Percentiles rank a stretch among this genome's conserved stretches.
phyloP scores from a whole-genome alignment of 92 coral and sea anemone species.

The Epizoanthus ramosus region DNA sequence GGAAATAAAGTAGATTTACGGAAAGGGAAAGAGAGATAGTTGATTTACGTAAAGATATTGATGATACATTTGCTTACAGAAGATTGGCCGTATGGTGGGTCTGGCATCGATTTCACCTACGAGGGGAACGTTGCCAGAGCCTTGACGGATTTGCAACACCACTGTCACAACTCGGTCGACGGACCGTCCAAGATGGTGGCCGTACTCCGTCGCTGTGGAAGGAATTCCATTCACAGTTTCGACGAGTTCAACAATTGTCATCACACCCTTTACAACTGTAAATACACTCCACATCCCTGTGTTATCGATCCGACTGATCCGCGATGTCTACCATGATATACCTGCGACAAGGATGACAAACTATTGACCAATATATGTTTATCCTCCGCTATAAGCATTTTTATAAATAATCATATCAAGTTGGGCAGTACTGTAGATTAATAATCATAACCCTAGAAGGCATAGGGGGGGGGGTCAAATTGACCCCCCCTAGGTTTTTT shows the following conservation, averaged over 20 bases:
- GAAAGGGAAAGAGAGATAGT: no score
- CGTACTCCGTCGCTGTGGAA: not conserved
- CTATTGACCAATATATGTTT: no score
- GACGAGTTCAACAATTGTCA: constrained; percentile 7
- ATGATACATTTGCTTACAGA: not conserved
- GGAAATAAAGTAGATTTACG: no score
- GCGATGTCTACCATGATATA: not conserved
- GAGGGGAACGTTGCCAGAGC: constrained; percentile 26
- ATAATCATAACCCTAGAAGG: no score
- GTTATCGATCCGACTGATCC: not conserved
- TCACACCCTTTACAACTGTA: not conserved
- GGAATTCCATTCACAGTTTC: constrained; percentile 3
- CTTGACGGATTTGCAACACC: not conserved
- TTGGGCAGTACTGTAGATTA: no score
- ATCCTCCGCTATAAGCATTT: no score
- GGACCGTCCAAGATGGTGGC: not conserved
- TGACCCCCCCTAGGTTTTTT: no score
- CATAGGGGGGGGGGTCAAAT: no score
- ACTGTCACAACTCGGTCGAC: not conserved
- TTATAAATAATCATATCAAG: no score
- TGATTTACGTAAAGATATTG: no score
- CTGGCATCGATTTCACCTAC: not conserved
- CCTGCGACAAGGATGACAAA: no score
- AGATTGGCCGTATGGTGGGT: no score
- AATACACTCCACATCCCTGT: not conserved